Conservation (phyloP, 2,888 invertebrate genomes). For the Amiota mariae region DNA sequence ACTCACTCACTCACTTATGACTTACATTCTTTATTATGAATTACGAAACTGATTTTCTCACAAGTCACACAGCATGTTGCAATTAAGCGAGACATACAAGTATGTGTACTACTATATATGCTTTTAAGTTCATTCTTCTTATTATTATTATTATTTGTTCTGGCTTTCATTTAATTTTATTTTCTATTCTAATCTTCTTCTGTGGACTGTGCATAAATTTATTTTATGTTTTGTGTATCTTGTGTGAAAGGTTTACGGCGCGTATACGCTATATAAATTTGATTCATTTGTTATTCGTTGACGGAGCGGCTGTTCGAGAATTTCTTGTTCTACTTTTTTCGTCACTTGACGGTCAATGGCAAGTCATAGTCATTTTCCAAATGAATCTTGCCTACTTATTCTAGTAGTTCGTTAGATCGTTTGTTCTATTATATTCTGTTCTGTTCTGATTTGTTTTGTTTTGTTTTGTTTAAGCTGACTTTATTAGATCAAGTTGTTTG, state of each 20-base stretch:
- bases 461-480: too few species aligned
- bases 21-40: constrained; percentile 29
- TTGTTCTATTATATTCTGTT: not conserved
- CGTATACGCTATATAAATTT: not conserved
- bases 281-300: too few species aligned
- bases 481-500: constrained; percentile 62
- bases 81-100: constrained; percentile 49
- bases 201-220: constrained; percentile 2
- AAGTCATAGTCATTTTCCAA: not conserved
- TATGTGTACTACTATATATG: not conserved
- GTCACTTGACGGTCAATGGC: constrained; percentile 22
- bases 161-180: not conserved
- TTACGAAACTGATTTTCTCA: constrained; percentile 45
- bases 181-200: not conserved
- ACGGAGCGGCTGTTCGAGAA: not conserved
- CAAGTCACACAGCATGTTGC: constrained; percentile 55
- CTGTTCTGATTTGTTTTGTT: too few species aligned
- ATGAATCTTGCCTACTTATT: too few species aligned
- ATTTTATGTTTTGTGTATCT: not conserved
- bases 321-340: not conserved
- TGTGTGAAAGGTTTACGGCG: constrained; percentile 3
- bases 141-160: not conserved
- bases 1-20: constrained; percentile 32
- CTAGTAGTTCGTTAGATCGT: not conserved
- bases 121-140: not conserved